A percentile compares a stretch with the other conserved stretches of the same genome.
phyloP scores from a whole-genome alignment of 2,888 invertebrate species.

The Chalcosyrphus nemorum region DNA sequence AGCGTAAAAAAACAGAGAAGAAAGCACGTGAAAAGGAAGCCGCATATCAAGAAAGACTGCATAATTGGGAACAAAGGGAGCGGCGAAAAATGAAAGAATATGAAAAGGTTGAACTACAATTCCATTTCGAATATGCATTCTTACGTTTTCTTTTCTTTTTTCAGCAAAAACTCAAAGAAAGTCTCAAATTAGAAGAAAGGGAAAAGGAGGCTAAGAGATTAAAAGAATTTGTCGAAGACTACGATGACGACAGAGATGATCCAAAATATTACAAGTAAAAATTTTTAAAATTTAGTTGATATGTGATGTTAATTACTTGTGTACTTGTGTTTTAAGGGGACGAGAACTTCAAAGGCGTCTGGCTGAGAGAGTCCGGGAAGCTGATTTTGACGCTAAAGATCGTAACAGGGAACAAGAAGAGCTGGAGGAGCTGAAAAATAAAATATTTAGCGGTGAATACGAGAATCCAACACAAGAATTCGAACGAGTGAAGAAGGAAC shows the following conservation, averaged over 20 bases:
- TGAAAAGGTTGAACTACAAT: constrained; percentile 84
- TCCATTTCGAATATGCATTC: not conserved
- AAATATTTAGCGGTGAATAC: constrained; percentile 87
- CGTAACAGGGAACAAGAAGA: constrained; percentile 94
- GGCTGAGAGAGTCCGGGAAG: constrained; percentile 95
- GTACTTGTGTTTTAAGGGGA: constrained; percentile 83
- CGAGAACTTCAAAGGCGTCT: constrained; percentile 95
- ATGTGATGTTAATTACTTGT: not conserved
- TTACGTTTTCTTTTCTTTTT: constrained; percentile 34
- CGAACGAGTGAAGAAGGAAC: constrained; percentile 87
- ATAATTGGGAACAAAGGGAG: constrained; percentile 94
- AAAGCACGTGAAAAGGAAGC: constrained; percentile 97
- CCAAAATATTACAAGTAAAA: constrained; percentile 94
- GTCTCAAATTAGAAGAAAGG: constrained; percentile 92
- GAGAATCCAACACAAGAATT: constrained; percentile 87
- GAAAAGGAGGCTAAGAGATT: constrained; percentile 95
- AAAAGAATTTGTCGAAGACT: constrained; percentile 99
- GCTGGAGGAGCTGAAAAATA: constrained; percentile 90
- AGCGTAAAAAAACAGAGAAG: constrained; percentile 94
- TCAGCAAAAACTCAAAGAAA: constrained; percentile 90
- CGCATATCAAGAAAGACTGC: constrained; percentile 94
- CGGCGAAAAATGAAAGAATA: constrained; percentile 95
- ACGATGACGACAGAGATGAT: constrained; percentile 99
- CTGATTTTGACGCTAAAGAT: constrained; percentile 95
- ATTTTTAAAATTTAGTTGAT: constrained; percentile 80